Evolutionary conservation across 64 coral and sea anemone genomes (phyloP).

Genomic region (Astreopora myriophthalma): DNA sequence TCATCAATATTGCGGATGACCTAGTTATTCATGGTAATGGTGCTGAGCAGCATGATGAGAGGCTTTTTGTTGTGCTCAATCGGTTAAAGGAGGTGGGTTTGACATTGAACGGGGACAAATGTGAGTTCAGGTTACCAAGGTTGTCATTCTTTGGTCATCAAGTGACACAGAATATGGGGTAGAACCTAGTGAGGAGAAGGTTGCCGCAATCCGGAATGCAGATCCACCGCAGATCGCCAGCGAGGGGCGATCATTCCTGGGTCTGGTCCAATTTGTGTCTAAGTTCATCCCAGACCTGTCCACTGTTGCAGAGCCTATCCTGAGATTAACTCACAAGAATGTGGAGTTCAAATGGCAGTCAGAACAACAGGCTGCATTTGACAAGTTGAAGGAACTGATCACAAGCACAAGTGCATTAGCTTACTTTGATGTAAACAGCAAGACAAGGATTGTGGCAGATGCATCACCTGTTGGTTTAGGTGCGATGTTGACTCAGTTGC

Average conservation of each 20-base stretch:
- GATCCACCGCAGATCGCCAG: conserved; percentile 16
- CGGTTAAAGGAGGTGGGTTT: too few relatives aligned
- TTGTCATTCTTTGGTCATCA: conserved; percentile 16
- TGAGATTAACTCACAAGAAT: neutral
- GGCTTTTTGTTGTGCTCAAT: too few relatives aligned
- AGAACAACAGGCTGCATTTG: neutral
- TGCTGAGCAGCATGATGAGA: too few relatives aligned
- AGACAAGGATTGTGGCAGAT: conserved; percentile 17
- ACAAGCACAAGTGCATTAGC: neutral
- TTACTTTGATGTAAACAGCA: neutral
- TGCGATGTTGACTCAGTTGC: conserved; percentile 7
- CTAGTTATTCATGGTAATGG: too few relatives aligned
- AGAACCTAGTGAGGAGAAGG: conserved; percentile 12
- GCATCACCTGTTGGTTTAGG: conserved; percentile 12
- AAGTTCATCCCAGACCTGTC: neutral
- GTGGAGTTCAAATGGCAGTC: neutral
- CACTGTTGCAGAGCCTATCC: neutral
- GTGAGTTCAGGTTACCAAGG: conserved; percentile 1
- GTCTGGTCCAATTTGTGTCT: conserved; percentile 43
- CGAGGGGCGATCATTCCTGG: conserved; percentile 4
- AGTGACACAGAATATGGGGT: neutral
- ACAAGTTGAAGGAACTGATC: conserved; percentile 17
- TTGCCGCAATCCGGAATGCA: conserved; percentile 24
- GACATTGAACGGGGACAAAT: neutral
- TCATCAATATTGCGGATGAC: too few relatives aligned